Evolutionary conservation across 2,797 vertebrate species (phyloP), one percentile per base, ranked within the genome.

Genomic region (Lates japonicus): DNA sequence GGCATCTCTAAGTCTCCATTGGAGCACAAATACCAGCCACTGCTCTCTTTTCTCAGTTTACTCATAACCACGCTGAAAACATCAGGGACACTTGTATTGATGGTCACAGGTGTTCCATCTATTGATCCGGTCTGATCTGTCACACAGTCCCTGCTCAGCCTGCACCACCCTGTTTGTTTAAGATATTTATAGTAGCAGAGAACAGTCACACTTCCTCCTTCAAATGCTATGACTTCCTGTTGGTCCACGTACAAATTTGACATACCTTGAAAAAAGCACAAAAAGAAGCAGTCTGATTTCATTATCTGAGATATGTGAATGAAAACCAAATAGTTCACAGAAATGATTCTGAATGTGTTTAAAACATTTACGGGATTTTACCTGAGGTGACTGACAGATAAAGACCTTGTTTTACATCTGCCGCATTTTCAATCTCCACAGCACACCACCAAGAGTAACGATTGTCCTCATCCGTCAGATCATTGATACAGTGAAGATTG

Each of bases 41-140:
- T 82, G 75, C 48, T 84, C 8, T 83, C 7, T 29, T 9, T 49
- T 17, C 2, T 79, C 58, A 91, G 57, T 20, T 33, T 7, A 11
- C 49, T 84, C 85, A 92, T 76, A 3, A 81, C 87, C 46, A 89
- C 81, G 31, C 1, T 70, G 66, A 80, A 87, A 70, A 73, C 52
- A 29, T 14, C 5, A 0, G 7, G 5, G 0, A 22, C 31, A 20
- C 20, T 58, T 12, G 5, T 9, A 22, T 73, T 33, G 51, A 82
- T 70, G 3, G 25, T 71, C 58, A 87, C 62, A 4, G 1, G 7
- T 66, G 66, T 52, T n/a, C 58, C 67, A 69, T 68, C 3, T 13
- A 80, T 58, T 0, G 0, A 22, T 61, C 72, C 77, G 5, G 14
- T 14, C 7, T 31, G 3, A 25, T 1, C 2, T 1, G 0, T 9